Evolutionary conservation across 2,113 vertebrate genomes (phyloP).

Genomic region (Orthochromis malagaraziensis): DNA sequence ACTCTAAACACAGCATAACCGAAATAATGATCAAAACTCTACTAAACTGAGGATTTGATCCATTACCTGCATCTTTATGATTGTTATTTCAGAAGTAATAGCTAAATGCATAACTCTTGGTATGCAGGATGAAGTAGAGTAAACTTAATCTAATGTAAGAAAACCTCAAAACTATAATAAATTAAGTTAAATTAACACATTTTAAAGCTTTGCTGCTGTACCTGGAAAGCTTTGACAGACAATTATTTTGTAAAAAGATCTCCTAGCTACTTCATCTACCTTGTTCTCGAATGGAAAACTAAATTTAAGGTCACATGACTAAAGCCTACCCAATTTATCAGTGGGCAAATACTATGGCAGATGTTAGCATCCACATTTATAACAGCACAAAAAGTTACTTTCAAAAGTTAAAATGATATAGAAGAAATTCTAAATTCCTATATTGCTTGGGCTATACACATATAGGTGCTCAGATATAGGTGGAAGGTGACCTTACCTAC

Average conservation of each 20-base stretch:
- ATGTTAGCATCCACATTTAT: background rate
- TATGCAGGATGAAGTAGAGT: background rate
- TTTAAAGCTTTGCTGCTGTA: background rate
- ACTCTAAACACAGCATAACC: background rate
- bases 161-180: background rate
- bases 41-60: background rate
- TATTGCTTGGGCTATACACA: background rate
- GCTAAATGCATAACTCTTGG: background rate
- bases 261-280: background rate
- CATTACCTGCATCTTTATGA: background rate
- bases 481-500: background rate
- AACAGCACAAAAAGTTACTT: background rate
- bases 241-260: background rate
- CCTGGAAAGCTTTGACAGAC: background rate
- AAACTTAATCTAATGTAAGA: background rate
- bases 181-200: background rate
- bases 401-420: background rate
- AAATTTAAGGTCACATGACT: background rate
- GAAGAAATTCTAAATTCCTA: background rate
- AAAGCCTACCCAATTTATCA: background rate
- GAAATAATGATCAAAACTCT: background rate
- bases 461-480: background rate
- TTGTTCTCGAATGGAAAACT: background rate
- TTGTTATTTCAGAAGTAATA: background rate
- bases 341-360: background rate